Percentiles rank a stretch among this genome's conserved stretches.
These are phyloP conservation scores for Cephus spinipes DNA, from an alignment of 2,888 invertebrate species.

Conservation along the genomic window DNA sequence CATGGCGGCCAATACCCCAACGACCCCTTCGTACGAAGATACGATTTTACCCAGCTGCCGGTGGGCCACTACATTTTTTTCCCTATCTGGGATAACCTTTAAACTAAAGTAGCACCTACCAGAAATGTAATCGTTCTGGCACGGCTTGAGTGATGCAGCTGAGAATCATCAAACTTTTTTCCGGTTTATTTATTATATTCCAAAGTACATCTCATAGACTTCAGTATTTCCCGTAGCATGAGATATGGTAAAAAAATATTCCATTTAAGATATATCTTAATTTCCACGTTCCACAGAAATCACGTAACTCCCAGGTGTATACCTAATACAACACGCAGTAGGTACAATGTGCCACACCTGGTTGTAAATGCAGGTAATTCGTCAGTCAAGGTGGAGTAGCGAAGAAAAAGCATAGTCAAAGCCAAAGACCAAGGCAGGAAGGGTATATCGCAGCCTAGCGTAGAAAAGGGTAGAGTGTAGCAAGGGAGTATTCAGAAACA, in stretches of 20 bases:
- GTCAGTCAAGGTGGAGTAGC: not conserved
- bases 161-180: not conserved
- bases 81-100: conserved; percentile 56
- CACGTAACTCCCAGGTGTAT: not conserved
- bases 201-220: not conserved
- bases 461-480: not conserved
- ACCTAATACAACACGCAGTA: not conserved
- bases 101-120: conserved; percentile 44
- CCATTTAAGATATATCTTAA: not conserved
- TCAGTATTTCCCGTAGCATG: not conserved
- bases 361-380: not conserved
- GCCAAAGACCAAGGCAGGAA: not conserved
- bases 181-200: not conserved
- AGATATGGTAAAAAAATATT: not conserved
- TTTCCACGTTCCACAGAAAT: not conserved
- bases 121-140: not conserved
- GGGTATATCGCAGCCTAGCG: not conserved
- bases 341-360: not conserved
- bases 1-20: conserved; percentile 52
- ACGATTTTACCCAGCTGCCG: conserved; percentile 57
- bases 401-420: conserved; percentile 12
- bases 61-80: conserved; percentile 49
- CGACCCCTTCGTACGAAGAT: conserved; percentile 35
- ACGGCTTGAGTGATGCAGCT: not conserved
- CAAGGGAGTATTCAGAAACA: not conserved